Base-by-base conservation (phyloP, 2,888 invertebrate species). In the Caenorhabditis becei region DNA sequence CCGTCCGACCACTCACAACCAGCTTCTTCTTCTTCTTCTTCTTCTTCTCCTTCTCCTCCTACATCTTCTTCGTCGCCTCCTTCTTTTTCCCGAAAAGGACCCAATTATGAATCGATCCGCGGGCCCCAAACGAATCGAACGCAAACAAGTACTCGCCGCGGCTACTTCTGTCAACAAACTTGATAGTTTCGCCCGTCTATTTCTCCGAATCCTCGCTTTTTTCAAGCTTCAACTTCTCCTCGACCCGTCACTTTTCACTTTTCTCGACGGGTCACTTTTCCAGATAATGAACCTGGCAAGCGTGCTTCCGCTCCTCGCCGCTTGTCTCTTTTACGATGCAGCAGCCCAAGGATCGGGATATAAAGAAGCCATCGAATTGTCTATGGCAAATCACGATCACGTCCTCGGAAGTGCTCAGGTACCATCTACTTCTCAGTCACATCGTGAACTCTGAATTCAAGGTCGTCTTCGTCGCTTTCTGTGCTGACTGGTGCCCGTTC, bases 401-500 rank as follows among this genome's bases (percentile, higher is more conserved):
- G 80, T 86, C 2, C 69, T 89, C 51, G 87, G 85, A n/a, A 85
- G 86, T 74, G 85, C 88, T 32, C 88, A 88, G 80, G 89, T 89
- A 44, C 37, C 35, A n/a, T n/a, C n/a, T n/a, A n/a, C n/a, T n/a
- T n/a, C n/a, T n/a, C n/a, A n/a, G n/a, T n/a, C n/a, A n/a, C n/a
- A n/a, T n/a, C n/a, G n/a, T n/a, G n/a, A n/a, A n/a, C n/a, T n/a
- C n/a, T n/a, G n/a, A 24, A n/a, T 58, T 80, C 14, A 49, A 98
- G 93, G 93, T 98, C 92, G 97, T 98, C 82, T 96, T 99, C 92
- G 94, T 99, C 82, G 98, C 99, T 93, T 99, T 99, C 93, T 99
- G 98, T 93, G 99, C 99, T 41, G 97, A 98, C 92, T 99, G 99
- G 99, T 99, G 99, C 93, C 95, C 96, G 91, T 99, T 98, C 93